These are phyloP conservation scores for Anoncus sp. DNA, from an alignment of 2,888 invertebrate species.

Conservation along the genomic window DNA sequence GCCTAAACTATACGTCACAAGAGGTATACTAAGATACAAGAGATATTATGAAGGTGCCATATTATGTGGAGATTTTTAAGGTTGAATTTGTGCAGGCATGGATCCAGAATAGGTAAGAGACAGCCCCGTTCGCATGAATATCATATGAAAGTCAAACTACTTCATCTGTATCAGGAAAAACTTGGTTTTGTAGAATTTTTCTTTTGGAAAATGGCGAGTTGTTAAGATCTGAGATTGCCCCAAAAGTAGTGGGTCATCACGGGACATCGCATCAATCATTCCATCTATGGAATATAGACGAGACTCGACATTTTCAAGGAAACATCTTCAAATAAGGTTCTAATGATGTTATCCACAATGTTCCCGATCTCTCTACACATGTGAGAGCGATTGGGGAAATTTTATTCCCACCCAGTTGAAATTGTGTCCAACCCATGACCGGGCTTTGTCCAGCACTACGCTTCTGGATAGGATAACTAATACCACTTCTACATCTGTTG, in stretches of 20 bases:
- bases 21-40: background rate
- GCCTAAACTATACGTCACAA: background rate
- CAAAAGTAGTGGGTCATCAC: background rate
- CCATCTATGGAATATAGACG: too few species aligned
- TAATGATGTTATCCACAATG: too few species aligned
- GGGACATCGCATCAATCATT: too few species aligned
- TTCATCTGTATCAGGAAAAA: background rate
- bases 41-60: slow-evolving; percentile 10
- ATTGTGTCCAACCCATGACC: too few species aligned
- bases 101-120: slow-evolving; percentile 76
- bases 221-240: too few species aligned
- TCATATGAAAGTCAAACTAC: background rate
- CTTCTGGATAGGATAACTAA: background rate
- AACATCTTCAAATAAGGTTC: too few species aligned
- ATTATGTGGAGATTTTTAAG: background rate
- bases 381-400: too few species aligned
- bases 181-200: too few species aligned
- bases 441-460: background rate
- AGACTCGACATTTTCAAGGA: too few species aligned
- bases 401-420: too few species aligned
- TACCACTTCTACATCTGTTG: slow-evolving; percentile 2
- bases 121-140: background rate
- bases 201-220: too few species aligned
- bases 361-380: too few species aligned
- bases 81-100: slow-evolving; percentile 72